Evolutionary conservation across 2,888 invertebrate genomes (phyloP), one percentile per base, ranked within the genome.

Genomic region (Diadromus collaris): DNA sequence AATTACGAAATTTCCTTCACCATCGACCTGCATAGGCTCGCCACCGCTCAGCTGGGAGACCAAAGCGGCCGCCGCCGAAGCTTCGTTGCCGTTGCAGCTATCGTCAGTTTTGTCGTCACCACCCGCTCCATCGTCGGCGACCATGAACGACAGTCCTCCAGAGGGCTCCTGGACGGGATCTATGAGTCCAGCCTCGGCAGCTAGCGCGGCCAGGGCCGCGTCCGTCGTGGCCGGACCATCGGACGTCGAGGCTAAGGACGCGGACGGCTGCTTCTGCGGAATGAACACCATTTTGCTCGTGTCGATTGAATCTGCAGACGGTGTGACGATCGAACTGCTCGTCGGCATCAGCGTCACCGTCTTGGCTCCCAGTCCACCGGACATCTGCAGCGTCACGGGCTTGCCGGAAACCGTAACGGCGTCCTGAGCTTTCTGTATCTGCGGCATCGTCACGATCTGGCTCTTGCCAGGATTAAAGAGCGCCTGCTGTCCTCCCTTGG

Each of bases 341-440:
- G 89, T 87, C n/a, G 90, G 92, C 70, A 94, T 92, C 32, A 95
- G 91, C 0, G 94, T 94, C 0, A 95, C 93, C 0, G 94, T 94
- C 90, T 95, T 94, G 63, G 93, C 92, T 27, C 92, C 92, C 48
- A 90, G 86, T 79, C 92, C 91, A 24, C 93, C 92, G 19, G 94
- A 93, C 92, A 95, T 94, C 90, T 95, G 94, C 51, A 95, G 93
- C 1, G 95, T 95, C 2, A 95, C 94, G 21, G 95, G 94, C 89
- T 95, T 95, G 0, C 95, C 95, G 7, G 95, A 94, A 79, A 95
- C 95, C 7, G 94, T 94, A 79, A 95, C 93, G 29, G 94, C 93
- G 86, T 94, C 94, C 90, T 93, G 85, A 7, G 87, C 84, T 61
- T 90, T 91, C 74, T 91, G 91, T 16, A 89, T 88, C 61, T 90